Percentiles rank a stretch among this genome's conserved stretches.
Conservation (phyloP, 2,113 vertebrate genomes). For the Notarius quadriscutis region DNA sequence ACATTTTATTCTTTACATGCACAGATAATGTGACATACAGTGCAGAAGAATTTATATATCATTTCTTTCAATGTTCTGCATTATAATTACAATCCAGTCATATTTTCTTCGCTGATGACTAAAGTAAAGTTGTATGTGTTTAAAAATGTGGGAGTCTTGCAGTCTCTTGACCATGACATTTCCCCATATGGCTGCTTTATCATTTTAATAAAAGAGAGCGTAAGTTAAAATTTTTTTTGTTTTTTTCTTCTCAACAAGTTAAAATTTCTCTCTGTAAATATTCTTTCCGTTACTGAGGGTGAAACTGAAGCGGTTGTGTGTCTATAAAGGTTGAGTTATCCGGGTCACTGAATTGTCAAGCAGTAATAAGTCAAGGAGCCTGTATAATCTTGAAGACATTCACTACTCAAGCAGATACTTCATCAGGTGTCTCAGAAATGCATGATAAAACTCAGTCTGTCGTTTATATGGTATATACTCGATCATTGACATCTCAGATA, state of each 20-base stretch:
- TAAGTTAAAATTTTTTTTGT: neutral
- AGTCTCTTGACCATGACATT: neutral
- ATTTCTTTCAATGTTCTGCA: neutral
- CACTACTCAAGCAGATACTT: conserved; percentile 4
- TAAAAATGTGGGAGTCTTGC: neutral
- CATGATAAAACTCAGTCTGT: conserved; percentile 4
- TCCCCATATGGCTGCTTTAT: neutral
- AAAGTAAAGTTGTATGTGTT: neutral
- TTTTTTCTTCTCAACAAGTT: neutral
- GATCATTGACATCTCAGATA: neutral
- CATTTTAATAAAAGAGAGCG: neutral
- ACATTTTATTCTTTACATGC: neutral
- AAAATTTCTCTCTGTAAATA: neutral
- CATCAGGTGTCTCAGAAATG: neutral
- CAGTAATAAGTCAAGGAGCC: conserved; percentile 5
- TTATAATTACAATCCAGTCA: neutral
- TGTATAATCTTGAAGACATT: conserved; percentile 4
- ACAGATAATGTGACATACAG: neutral
- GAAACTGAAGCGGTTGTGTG: neutral
- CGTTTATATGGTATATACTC: neutral
- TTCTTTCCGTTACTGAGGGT: neutral
- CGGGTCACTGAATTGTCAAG: conserved; percentile 14
- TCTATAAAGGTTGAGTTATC: neutral
- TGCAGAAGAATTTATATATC: neutral
- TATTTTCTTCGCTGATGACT: neutral